phyloP scores from a whole-genome alignment of 2,888 invertebrate genomes.

The Sipha maydis region DNA sequence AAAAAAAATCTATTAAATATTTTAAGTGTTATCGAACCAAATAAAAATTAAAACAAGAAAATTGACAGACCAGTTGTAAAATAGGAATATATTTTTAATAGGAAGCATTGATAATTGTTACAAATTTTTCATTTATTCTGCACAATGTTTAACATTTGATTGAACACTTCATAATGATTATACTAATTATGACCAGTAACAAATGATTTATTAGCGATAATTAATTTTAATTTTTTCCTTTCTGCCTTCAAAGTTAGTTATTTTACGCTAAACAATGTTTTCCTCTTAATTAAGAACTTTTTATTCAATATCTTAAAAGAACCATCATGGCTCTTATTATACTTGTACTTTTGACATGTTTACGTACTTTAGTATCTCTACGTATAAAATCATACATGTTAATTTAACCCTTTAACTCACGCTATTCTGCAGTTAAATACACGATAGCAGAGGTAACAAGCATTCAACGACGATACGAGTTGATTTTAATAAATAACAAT shows the following conservation, averaged over 20 bases:
- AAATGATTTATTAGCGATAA: not conserved
- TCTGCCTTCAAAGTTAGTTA: not conserved
- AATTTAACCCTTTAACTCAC: not conserved
- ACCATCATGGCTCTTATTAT: not conserved
- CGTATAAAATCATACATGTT: not conserved
- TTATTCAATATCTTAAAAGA: not conserved
- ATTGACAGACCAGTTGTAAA: not conserved
- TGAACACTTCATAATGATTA: not conserved
- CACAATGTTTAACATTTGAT: not conserved
- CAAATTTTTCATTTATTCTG: not conserved
- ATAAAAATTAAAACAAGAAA: not conserved
- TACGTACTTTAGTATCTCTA: not conserved
- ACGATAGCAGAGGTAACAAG: not conserved
- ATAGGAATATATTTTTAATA: not conserved
- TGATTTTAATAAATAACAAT: slow-evolving; percentile 6
- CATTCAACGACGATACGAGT: not conserved
- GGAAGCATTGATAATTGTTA: not conserved
- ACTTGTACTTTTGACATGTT: not conserved
- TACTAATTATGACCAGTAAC: not conserved
- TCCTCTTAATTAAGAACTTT: not conserved
- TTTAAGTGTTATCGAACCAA: not conserved
- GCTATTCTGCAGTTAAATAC: slow-evolving; percentile 14
- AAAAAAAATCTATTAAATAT: not conserved
- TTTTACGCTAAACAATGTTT: not conserved
- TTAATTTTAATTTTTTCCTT: not conserved